Conservation (phyloP, 2,797 vertebrate species). For the Pangasius larnaudii region DNA sequence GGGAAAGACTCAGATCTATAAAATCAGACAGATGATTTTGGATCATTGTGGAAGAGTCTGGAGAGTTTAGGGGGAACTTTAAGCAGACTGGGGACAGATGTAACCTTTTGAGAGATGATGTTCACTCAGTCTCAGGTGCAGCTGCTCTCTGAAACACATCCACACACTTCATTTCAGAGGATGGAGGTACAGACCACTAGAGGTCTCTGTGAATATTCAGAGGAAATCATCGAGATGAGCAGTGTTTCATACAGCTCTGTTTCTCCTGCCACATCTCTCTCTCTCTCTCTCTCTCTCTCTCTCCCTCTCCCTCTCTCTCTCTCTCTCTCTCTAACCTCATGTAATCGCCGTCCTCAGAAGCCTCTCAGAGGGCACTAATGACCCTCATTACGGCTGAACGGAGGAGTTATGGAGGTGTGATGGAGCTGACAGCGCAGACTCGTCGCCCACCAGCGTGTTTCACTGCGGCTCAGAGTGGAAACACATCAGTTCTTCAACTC, state of each 20-base stretch:
- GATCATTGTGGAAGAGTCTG: neutral
- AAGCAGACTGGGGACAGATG: neutral
- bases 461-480: neutral
- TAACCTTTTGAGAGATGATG: neutral
- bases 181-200: neutral
- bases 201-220: conserved; percentile 5
- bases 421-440: neutral
- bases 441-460: neutral
- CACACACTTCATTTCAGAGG: neutral
- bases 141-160: neutral
- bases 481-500: neutral
- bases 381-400: neutral
- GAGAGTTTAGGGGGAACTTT: neutral
- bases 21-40: too few species aligned
- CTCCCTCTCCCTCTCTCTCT: neutral
- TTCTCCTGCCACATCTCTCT: neutral
- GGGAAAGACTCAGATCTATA: neutral
- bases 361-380: neutral
- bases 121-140: neutral
- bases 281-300: neutral
- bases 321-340: neutral
- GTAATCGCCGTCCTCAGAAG: neutral
- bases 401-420: neutral
- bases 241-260: neutral
- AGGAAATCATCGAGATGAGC: neutral